phyloP scores from a whole-genome alignment of 2,797 vertebrate species.

The Tolypeutes matacus region DNA sequence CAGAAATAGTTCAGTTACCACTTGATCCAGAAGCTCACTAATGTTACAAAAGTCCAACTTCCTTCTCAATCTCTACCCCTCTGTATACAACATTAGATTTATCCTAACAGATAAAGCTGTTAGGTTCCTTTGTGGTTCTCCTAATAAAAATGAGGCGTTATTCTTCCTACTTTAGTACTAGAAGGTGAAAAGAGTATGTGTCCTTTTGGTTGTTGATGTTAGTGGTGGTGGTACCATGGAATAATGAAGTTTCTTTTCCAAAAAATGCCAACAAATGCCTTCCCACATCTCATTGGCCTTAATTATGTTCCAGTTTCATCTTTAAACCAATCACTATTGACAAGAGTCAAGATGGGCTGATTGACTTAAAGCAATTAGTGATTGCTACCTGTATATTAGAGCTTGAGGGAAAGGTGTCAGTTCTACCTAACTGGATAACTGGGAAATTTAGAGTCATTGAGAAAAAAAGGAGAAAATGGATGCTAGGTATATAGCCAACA shows the following conservation, averaged over 20 bases:
- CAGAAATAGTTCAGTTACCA: not conserved
- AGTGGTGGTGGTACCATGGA: not conserved
- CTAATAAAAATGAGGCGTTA: not conserved
- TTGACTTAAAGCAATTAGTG: not conserved
- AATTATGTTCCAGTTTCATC: not conserved
- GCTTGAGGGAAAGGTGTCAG: not conserved
- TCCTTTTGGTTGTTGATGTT: not conserved
- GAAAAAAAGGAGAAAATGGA: not conserved
- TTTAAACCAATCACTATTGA: not conserved
- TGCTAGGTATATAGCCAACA: conserved; percentile 2
- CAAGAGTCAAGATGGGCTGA: not conserved
- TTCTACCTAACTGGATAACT: not conserved
- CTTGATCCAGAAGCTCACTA: not conserved
- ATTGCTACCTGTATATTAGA: not conserved
- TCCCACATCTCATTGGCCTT: not conserved
- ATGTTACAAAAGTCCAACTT: not conserved
- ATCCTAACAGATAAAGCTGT: too few species aligned
- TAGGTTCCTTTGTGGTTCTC: not conserved
- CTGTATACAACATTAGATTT: not conserved
- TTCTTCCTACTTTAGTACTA: not conserved
- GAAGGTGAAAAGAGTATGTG: not conserved
- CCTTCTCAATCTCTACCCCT: not conserved
- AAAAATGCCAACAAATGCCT: conserved; percentile 28
- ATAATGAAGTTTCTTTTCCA: not conserved
- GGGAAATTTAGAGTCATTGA: conserved; percentile 34